Percentiles rank a stretch among this genome's conserved stretches.
Evolutionary conservation across 2,113 vertebrate species (phyloP).

Genomic region (Ciconia boyciana): DNA sequence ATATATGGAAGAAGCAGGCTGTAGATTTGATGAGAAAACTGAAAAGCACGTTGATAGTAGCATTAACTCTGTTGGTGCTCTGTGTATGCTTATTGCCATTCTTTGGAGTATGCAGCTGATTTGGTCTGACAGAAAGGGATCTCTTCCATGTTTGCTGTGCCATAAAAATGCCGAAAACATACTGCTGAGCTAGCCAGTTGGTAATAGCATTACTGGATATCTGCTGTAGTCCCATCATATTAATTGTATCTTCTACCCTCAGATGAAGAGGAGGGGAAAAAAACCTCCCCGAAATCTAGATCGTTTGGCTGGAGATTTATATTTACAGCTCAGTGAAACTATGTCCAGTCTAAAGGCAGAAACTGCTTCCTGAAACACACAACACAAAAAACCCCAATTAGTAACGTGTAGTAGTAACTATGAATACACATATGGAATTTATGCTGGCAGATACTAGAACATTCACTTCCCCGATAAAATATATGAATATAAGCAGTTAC

Average conservation of each 20-base stretch:
- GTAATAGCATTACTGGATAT: slow-evolving; percentile 40
- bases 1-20: not conserved
- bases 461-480: not conserved
- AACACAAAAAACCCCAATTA: not conserved
- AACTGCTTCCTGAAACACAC: not conserved
- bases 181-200: slow-evolving; percentile 52
- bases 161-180: slow-evolving; percentile 65
- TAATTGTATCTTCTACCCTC: slow-evolving; percentile 15
- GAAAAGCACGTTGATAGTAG: not conserved
- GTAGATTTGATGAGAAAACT: not conserved
- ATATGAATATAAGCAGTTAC: not conserved
- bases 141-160: slow-evolving; percentile 22
- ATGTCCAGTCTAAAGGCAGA: not conserved
- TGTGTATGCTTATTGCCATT: not conserved
- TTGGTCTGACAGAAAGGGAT: slow-evolving; percentile 39
- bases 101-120: slow-evolving; percentile 33
- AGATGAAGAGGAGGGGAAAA: not conserved
- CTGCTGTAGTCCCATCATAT: not conserved
- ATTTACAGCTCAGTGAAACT: not conserved
- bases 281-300: not conserved
- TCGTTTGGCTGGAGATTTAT: not conserved
- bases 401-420: not conserved
- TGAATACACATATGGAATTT: not conserved
- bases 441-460: not conserved
- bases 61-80: slow-evolving; percentile 12